These are phyloP conservation scores for Dryadula phaetusa DNA, from an alignment of 2,888 invertebrate species.

Conservation along the genomic window DNA sequence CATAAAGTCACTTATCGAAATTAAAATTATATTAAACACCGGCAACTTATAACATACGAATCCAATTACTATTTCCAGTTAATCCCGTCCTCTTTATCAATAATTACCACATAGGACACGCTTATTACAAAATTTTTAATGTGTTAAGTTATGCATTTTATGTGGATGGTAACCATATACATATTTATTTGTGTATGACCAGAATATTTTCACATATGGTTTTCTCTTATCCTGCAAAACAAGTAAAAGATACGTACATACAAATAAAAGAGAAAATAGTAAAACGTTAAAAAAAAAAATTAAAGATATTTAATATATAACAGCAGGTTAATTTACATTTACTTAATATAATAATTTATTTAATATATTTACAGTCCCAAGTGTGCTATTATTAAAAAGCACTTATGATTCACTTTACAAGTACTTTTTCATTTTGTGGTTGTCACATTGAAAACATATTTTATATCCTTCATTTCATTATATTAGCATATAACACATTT, in stretches of 20 bases:
- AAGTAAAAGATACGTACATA: not conserved
- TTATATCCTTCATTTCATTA: not conserved
- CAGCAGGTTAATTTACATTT: not conserved
- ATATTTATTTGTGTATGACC: too few relatives aligned
- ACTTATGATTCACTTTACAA: not conserved
- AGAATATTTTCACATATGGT: too few relatives aligned
- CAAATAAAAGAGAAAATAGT: not conserved
- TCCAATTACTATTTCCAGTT: conserved; percentile 14
- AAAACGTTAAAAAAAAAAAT: too few relatives aligned
- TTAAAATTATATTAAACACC: not conserved
- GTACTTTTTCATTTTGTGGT: not conserved
- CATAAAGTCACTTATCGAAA: not conserved
- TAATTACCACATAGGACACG: not conserved
- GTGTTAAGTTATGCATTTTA: too few relatives aligned
- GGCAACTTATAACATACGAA: not conserved
- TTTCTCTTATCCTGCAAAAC: too few relatives aligned
- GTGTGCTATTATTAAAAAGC: not conserved
- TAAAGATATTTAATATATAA: too few relatives aligned
- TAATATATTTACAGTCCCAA: not conserved
- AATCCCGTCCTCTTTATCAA: not conserved
- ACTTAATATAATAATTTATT: not conserved
- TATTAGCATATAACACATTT: not conserved
- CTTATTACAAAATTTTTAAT: too few relatives aligned
- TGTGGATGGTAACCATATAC: too few relatives aligned
- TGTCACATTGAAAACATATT: not conserved